Evolutionary conservation across 2,113 vertebrate species (phyloP), one percentile per base, ranked within the genome.

Genomic region (Cricetomys ansorgei): DNA sequence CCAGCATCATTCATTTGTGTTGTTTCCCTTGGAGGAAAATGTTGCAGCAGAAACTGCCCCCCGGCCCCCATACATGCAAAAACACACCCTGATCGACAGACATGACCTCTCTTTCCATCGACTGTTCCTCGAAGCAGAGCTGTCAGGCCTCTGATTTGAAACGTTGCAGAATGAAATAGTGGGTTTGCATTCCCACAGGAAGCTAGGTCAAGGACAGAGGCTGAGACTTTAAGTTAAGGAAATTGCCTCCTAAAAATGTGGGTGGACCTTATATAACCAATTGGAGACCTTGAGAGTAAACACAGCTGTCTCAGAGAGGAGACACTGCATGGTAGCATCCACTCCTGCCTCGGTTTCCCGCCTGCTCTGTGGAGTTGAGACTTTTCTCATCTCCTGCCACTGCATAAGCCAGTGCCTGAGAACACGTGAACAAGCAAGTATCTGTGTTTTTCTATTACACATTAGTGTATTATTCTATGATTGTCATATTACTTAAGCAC

Each of bases 151-250:
- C 57, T 10, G 34, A 59, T 9, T 29, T 10, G 29, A 50, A 67
- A 15, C 0, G 0, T 48, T 10, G 4, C 13, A 5, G 1, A 2
- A 27, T 25, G 7, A 3, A 1, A 3, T 1, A 13, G 12, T 1
- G 17, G 67, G 17, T 12, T 3, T 59, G 43, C 27, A 17, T 48
- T 76, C 15, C 48, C 9, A 0, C 27, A 4, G 25, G 48, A 67
- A 50, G 50, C 91, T 72, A 43, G 77, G 23, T n/a, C 40, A 70
- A 57, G 45, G 37, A 69, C 37, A 27, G 73, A 57, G 37, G 19
- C 21, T 10, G 21, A 31, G 7, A 3, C 69, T 81, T 8, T 57
- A 72, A 59, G 50, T 21, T 83, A 85, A 80, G 53, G 40, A 67
- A 37, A 7, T 40, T 9, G 31, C 6, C 7, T 76, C 3, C 0